phyloP scores from a whole-genome alignment of 2,113 vertebrate species.

The Mobula birostris region DNA sequence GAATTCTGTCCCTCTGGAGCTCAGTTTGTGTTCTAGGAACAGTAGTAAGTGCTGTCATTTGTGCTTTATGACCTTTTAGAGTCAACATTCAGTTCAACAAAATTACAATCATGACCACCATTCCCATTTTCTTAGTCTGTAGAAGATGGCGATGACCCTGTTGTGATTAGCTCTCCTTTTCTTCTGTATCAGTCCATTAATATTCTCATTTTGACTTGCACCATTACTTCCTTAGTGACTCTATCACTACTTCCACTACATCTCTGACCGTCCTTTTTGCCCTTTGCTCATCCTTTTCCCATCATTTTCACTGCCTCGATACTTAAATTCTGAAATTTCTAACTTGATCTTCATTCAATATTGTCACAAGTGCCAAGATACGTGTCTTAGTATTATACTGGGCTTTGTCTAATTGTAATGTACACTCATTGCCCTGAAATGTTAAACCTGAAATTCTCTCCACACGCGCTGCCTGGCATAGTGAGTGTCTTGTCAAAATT shows the following conservation, averaged over 20 bases:
- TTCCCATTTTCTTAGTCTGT: background rate
- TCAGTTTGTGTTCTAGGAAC: no score
- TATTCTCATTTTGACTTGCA: background rate
- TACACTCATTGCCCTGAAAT: background rate
- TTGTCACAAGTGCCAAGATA: no score
- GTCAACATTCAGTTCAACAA: no score
- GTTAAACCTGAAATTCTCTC: background rate
- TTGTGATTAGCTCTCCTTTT: background rate
- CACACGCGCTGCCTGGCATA: background rate
- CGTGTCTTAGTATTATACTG: no score
- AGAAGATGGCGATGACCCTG: background rate
- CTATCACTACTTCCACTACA: background rate
- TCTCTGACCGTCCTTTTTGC: background rate
- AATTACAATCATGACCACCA: background rate
- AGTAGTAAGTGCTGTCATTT: no score
- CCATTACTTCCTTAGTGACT: background rate
- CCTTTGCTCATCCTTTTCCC: background rate
- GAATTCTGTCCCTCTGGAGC: no score
- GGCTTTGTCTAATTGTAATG: background rate
- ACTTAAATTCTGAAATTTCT: background rate
- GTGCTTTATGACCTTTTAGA: no score
- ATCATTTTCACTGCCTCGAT: background rate
- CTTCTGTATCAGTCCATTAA: background rate
- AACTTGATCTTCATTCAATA: background rate
- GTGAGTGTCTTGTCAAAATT: background rate